Conservation (phyloP, 64 coral and sea anemone genomes). For the Acropora yongei region DNA sequence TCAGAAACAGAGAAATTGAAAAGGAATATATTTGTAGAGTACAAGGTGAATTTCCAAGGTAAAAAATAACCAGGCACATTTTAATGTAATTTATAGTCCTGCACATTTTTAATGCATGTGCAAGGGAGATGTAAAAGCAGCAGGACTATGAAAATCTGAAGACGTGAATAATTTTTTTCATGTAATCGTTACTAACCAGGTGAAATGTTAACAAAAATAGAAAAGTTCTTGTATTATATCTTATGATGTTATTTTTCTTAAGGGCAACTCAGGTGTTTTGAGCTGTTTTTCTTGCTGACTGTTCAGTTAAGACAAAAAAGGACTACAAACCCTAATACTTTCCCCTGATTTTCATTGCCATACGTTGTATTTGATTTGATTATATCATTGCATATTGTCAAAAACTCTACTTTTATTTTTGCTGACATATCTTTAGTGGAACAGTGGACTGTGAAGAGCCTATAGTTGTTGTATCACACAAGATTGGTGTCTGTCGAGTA, state of each 20-base stretch:
- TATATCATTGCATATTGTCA: not conserved
- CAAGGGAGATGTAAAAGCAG: no score
- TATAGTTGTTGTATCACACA: slow-evolving; percentile 88
- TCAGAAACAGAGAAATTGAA: slow-evolving; percentile 78
- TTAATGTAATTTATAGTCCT: no score
- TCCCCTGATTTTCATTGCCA: no score
- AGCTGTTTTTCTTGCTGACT: no score
- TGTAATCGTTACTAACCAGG: no score
- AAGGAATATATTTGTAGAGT: slow-evolving; percentile 97
- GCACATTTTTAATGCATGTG: no score
- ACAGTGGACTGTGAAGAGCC: slow-evolving; percentile 81
- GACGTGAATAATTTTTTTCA: no score
- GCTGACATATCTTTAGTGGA: slow-evolving; percentile 56
- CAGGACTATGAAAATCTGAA: no score
- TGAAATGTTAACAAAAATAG: not conserved
- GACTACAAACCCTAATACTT: no score
- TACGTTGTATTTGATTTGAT: no score
- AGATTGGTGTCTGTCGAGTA: slow-evolving; percentile 95
- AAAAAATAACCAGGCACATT: not conserved
- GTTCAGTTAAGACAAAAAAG: no score
- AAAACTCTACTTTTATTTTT: not conserved
- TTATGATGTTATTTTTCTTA: not conserved
- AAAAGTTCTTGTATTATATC: not conserved
- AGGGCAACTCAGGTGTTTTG: not conserved
- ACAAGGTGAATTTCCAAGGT: slow-evolving; percentile 94